Base-by-base conservation (phyloP, 2,888 invertebrate genomes). In the Coleophora deauratella region DNA sequence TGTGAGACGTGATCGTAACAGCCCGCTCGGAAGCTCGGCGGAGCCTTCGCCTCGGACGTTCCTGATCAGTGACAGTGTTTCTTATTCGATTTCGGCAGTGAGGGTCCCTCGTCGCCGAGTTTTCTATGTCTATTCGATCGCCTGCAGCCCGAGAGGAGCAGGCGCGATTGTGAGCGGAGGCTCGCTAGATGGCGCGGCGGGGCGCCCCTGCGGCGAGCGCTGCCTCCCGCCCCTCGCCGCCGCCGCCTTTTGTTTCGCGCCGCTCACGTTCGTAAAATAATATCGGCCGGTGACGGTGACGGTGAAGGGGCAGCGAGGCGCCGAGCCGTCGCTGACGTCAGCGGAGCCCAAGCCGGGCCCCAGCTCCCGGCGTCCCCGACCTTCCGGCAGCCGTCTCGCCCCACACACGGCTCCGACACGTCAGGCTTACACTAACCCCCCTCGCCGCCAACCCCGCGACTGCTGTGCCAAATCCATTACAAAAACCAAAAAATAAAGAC, bases 131-230 rank as follows among this genome's bases (percentile, higher is more conserved):
- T 68, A 65, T 82, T 79, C 81, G 85, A 84, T 87, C 82, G 78
- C 74, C 84, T 72, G 84, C 85, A 84, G 74, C 73, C 21, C 62
- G 70, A 70, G 64, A 76, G 73, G 62, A 78, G 72, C 72, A 77
- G 74, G 69, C 72, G 66, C 70, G 67, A 71, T 77, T 72, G 72
- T 77, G 80, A 77, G 81, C 62, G 79, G 80, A 80, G 70, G 62
- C 58, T 62, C 81, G 69, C 72, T 84, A 85, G 84, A 84, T 84
- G 84, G 82, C 84, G 84, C 77, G 71, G 68, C 67, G 56, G 57
- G 73, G 77, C 81, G 78, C 70, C 82, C 87, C 87, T 88, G 87
- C 84, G 81, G 80, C 76, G 76, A 78, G 76, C 62, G 63, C 75
- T 71, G 71, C 76, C 76, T 72, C 79, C 81, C 79, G 76, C 81